Base-by-base conservation (phyloP, 2,797 vertebrate genomes). In the Buphagus erythrorhynchus region DNA sequence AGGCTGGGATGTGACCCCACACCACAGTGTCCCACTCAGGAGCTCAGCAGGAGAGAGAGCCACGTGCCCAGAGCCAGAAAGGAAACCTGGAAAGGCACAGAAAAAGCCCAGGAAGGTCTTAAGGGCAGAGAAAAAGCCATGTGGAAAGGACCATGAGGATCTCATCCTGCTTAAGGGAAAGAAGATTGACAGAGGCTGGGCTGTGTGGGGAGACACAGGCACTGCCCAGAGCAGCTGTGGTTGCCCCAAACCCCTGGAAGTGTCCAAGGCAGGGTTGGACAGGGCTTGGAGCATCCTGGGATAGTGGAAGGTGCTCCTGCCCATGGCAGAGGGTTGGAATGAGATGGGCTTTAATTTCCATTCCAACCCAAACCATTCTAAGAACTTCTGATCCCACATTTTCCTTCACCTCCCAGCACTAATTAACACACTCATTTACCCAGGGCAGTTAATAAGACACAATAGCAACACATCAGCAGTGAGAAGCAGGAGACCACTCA, bases 331-430 rank as follows among this genome's bases (percentile, higher is more conserved):
- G n/a, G 8, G 0, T 4, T 4, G 57, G 46, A 15, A 45, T 9
- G 4, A 1, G 8, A 13, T 33, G 68, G 2, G 7, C 19, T 40
- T 40, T 46, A 33, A 48, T 0, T 10, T 20, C 19, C 13, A 6
- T 46, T 73, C 29, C 58, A 54, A 33, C 5, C 29, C 67, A 62
- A 33, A 28, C 33, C 28, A 9, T 29, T 38, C 33, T 4, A 1
- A 28, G 48, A 55, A 42, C 21, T 77, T 48, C 65, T 24, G 31
- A 57, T 55, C 42, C 35, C 51, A n/a, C 26, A 0, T 48, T 49
- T 57, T 35, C 65, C 35, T 42, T 65, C 81, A 20, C 35, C 33
- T 42, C 38, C 26, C 74, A 55, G 57, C 17, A 42, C 22, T 63
- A 62, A 86, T 35, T 40, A 40, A 42, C 16, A 2, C 48, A 16